Conservation (phyloP, 2,888 invertebrate species). For the Carpatolechia fugitivella region DNA sequence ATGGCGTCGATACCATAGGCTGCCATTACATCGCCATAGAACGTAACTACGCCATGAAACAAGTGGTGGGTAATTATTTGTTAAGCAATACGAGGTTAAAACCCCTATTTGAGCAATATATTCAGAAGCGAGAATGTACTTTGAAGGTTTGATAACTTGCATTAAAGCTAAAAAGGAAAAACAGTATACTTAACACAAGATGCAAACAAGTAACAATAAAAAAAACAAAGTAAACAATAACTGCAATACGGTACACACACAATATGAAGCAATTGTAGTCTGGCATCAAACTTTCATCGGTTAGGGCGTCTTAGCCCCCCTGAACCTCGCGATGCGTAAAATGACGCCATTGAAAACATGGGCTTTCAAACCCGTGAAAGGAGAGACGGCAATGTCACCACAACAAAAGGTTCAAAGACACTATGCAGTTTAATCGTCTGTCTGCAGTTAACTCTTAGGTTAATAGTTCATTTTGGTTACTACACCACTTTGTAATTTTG, state of each 20-base stretch:
- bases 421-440: background rate
- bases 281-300: constrained; percentile 9
- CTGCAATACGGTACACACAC: too few relatives aligned
- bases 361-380: constrained; percentile 23
- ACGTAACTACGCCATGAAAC: background rate
- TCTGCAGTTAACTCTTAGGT: background rate
- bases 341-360: constrained; percentile 19
- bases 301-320: constrained; percentile 3
- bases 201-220: too few relatives aligned
- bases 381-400: constrained; percentile 5
- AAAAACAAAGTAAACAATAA: too few relatives aligned
- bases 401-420: background rate
- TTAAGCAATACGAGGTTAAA: background rate
- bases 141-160: too few relatives aligned
- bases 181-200: too few relatives aligned
- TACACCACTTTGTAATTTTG: too few relatives aligned
- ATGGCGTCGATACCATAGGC: constrained; percentile 62
- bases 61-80: background rate
- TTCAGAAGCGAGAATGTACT: background rate
- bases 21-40: constrained; percentile 34
- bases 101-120: background rate
- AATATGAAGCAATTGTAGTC: background rate
- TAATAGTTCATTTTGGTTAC: too few relatives aligned
- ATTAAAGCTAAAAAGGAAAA: too few relatives aligned
- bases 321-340: constrained; percentile 23